These are phyloP conservation scores for Buathra laborator DNA, from an alignment of 2,888 invertebrate species.

Conservation along the genomic window DNA sequence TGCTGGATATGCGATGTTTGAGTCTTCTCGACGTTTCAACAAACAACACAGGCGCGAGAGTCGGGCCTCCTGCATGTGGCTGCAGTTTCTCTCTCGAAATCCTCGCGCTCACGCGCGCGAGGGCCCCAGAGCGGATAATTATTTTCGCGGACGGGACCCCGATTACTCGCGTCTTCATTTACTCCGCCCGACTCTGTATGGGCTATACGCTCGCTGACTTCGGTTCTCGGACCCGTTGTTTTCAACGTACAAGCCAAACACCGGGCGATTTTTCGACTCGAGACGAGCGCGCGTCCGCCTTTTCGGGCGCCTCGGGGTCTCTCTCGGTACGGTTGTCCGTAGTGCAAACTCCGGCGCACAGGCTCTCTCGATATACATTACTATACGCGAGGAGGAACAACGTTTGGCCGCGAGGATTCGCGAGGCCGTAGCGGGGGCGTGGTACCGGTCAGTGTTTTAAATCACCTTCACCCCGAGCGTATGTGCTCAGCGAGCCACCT, in stretches of 20 bases:
- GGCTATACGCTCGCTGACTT: constrained; percentile 41
- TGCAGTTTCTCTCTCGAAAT: constrained; percentile 51
- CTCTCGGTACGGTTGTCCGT: constrained; percentile 51
- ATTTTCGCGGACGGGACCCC: constrained; percentile 80
- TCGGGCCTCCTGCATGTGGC: constrained; percentile 19
- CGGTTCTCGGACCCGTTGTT: constrained; percentile 58
- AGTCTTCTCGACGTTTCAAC: constrained; percentile 81
- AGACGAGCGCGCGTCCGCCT: constrained; percentile 71
- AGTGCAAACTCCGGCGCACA: constrained; percentile 54
- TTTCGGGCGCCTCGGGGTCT: constrained; percentile 71
- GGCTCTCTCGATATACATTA: constrained; percentile 39
- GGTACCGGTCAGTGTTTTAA: constrained; percentile 82
- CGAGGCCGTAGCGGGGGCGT: constrained; percentile 72
- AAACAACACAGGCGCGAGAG: constrained; percentile 73
- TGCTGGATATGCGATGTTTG: constrained; percentile 73
- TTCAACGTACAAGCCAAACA: constrained; percentile 52
- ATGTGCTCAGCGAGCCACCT: constrained; percentile 65
- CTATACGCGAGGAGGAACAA: constrained; percentile 49
- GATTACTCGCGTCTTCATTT: constrained; percentile 84
- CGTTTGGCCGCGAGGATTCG: constrained; percentile 54
- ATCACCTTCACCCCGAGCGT: constrained; percentile 79
- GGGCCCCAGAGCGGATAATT: constrained; percentile 82
- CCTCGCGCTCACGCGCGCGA: constrained; percentile 66
- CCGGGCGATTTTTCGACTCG: constrained; percentile 74
- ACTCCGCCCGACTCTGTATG: constrained; percentile 72